Base-by-base conservation (phyloP, 2,113 vertebrate genomes). In the Leptobrachium ailaonicum region DNA sequence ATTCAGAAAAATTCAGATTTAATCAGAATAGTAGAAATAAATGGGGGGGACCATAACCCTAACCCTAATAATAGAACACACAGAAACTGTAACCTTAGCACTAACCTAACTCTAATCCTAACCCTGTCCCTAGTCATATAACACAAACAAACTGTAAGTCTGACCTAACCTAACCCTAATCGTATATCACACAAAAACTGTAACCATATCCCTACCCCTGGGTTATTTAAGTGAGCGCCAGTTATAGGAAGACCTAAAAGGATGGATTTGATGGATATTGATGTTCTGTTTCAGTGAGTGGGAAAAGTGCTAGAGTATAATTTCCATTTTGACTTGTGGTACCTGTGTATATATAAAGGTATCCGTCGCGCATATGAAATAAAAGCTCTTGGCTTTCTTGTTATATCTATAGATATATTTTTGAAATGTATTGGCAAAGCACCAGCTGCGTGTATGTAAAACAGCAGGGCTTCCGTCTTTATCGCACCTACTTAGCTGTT, bases 281-380 rank as follows among this genome's bases (percentile, higher is more conserved):
- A 50, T 5, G 4, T 8, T 50, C 4, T 50, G 47, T 50, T 50
- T 50, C 47, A 5, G 47, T 32, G 47, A 50, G 8, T 5, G 8
- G 47, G 8, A 50, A 50, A 50, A 8, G 47, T 50, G 47, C 8
- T 50, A 50, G 53, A 54, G 66, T 73, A 47, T 41, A n/a, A 71
- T 72, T 72, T 4, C 44, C 77, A 41, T 45, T 58, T 20, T 68
- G 78, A 32, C 20, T 32, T 32, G 20, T 32, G 20, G 20, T 32
- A 32, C 20, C 20, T 32, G 20, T 32, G 20, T 32, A 32, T 32
- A 32, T 32, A 32, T 45, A 42, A 74, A 80, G 67, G 47, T 74
- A 63, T 73, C 78, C 63, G 56, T 63, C 71, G 74, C 63, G 74
- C 63, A 80, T 74, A 80, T 80, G 78, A 80, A 70, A 71, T 58